Evolutionary conservation across 1,140 invertebrate species (phyloP).

Genomic region (Micrasema minimum): DNA sequence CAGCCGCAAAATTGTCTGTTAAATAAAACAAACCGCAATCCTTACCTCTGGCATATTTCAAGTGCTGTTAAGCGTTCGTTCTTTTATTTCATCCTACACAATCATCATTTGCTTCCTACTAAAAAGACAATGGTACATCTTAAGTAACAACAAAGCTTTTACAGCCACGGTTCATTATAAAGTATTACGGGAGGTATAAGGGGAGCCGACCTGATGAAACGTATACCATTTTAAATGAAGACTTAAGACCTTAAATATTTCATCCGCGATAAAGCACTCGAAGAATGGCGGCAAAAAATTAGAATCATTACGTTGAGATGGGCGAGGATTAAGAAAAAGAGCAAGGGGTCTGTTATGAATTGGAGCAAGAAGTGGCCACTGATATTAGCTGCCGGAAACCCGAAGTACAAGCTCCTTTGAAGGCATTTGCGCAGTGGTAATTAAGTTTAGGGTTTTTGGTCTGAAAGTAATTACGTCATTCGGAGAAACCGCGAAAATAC

Average conservation of each 20-base stretch:
- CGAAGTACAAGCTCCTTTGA: background rate
- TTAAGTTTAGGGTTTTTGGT: too few relatives aligned
- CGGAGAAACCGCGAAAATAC: too few relatives aligned
- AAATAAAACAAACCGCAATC: too few relatives aligned
- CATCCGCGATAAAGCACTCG: conserved; percentile 48
- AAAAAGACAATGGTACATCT: conserved; percentile 27
- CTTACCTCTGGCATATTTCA: conserved; percentile 3
- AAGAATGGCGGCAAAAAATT: conserved; percentile 49
- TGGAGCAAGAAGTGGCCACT: conserved; percentile 44
- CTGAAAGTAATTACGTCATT: too few relatives aligned
- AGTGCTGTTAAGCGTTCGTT: background rate
- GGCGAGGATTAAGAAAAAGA: conserved; percentile 52
- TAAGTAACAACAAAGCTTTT: conserved; percentile 37
- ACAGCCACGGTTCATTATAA: conserved; percentile 42
- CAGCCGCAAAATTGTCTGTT: too few relatives aligned
- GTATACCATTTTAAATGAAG: conserved; percentile 54
- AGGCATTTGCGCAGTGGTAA: background rate
- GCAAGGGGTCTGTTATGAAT: conserved; percentile 48
- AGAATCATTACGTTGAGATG: conserved; percentile 53
- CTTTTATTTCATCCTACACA: conserved; percentile 13
- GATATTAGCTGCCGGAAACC: background rate
- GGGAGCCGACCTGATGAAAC: conserved; percentile 50
- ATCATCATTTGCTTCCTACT: conserved; percentile 17
- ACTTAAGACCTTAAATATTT: conserved; percentile 52
- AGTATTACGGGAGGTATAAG: conserved; percentile 45